Percentiles rank a stretch among this genome's conserved stretches.
Conservation (phyloP, 92 coral and sea anemone genomes). For the Paragorgia papillata region DNA sequence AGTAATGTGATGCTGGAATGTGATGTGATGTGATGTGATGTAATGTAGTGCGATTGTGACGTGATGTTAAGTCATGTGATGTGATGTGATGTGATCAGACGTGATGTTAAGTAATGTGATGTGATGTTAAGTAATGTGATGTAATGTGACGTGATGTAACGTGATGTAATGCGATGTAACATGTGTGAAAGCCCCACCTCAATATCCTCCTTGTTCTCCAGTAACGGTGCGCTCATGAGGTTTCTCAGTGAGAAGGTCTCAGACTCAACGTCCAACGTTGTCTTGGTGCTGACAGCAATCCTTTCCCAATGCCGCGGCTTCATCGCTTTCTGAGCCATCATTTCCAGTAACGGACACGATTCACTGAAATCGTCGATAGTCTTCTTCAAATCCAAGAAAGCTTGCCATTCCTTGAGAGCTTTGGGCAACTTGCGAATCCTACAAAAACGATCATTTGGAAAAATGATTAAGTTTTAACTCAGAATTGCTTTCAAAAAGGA, state of each 20-base stretch:
- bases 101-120: too few species aligned
- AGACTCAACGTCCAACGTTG: conserved; percentile 92
- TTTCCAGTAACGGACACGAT: conserved; percentile 94
- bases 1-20: too few species aligned
- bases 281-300: conserved; percentile 77
- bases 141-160: too few species aligned
- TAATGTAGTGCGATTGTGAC: too few species aligned
- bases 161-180: too few species aligned
- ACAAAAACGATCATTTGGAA: conserved; percentile 5
- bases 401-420: conserved; percentile 98
- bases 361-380: conserved; percentile 99
- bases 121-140: too few species aligned
- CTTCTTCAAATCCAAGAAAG: conserved; percentile 95
- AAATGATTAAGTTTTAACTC: too few species aligned
- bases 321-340: conserved; percentile 99
- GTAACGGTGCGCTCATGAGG: conserved; percentile 94
- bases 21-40: too few species aligned
- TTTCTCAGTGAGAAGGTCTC: conserved; percentile 93
- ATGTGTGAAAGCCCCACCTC: conserved; percentile 62
- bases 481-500: too few species aligned
- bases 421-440: conserved; percentile 98
- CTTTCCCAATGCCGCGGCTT: conserved; percentile 96
- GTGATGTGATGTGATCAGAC: too few species aligned
- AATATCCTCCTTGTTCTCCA: conserved; percentile 97
- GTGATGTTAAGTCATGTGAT: too few species aligned